These are phyloP conservation scores for Hypomesus transpacificus DNA, from an alignment of 2,113 vertebrate species.

Conservation along the genomic window DNA sequence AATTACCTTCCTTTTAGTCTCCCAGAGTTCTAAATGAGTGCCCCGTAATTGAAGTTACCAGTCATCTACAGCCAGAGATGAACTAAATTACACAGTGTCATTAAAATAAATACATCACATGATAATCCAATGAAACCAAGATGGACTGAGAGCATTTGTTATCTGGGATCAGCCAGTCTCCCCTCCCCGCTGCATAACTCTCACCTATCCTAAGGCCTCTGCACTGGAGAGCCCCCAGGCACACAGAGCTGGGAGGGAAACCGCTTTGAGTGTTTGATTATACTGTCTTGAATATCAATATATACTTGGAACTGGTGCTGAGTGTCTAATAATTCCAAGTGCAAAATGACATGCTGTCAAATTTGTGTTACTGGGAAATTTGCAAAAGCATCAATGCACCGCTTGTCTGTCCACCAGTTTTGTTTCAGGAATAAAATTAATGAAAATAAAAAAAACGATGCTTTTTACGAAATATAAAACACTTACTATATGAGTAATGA, in stretches of 20 bases:
- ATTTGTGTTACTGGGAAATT: background rate
- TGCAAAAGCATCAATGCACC: no score
- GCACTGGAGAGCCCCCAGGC: background rate
- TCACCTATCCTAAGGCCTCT: conserved; percentile 1
- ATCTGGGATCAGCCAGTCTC: conserved; percentile 42
- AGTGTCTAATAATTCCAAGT: background rate
- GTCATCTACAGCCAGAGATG: conserved; percentile 57
- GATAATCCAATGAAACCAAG: conserved; percentile 61
- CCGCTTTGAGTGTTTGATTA: background rate
- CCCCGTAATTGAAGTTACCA: conserved; percentile 67
- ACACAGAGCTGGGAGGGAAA: background rate
- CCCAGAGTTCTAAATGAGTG: conserved; percentile 66
- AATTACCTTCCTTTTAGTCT: conserved; percentile 64
- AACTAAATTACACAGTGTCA: conserved; percentile 69
- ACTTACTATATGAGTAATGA: conserved; percentile 28
- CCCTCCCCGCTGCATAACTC: background rate
- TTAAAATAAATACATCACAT: conserved; percentile 72
- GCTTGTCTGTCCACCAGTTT: no score
- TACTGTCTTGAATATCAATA: conserved; percentile 4
- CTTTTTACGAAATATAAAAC: background rate
- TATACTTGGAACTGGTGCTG: background rate
- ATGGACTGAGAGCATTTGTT: conserved; percentile 59
- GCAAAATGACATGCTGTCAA: background rate
- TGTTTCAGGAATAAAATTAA: background rate
- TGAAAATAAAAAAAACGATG: background rate